phyloP scores from a whole-genome alignment of 2,797 vertebrate genomes.

The Enteromius anoplus region DNA sequence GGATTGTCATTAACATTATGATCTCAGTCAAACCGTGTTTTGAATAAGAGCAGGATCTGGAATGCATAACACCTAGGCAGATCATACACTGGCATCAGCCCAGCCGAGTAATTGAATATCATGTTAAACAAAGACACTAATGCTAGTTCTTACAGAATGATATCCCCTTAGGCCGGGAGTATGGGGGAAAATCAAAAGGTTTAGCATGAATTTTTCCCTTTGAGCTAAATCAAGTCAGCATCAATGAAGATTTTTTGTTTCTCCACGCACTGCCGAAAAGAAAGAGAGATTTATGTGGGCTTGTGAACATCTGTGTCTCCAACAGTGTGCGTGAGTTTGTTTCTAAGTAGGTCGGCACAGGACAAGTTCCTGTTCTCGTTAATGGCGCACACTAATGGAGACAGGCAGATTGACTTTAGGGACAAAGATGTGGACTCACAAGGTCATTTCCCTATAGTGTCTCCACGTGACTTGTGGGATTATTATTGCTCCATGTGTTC shows the following conservation, averaged over 20 bases:
- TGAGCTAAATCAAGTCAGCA: constrained; percentile 40
- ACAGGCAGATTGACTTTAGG: constrained; percentile 50
- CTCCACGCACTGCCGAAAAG: constrained; percentile 28
- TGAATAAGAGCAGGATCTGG: not conserved
- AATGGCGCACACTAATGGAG: constrained; percentile 55
- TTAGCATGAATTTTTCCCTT: constrained; percentile 26
- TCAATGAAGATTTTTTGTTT: constrained; percentile 42
- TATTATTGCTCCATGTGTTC: not conserved
- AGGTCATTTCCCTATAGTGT: constrained; percentile 14
- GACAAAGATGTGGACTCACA: constrained; percentile 27
- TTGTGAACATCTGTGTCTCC: constrained; percentile 45
- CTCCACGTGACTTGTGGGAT: constrained; percentile 13
- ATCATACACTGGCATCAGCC: constrained; percentile 21
- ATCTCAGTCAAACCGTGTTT: constrained; percentile 17
- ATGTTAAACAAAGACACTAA: constrained; percentile 26
- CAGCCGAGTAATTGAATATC: constrained; percentile 28
- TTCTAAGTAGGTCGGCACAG: constrained; percentile 52
- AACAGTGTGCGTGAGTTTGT: constrained; percentile 58
- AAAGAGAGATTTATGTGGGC: constrained; percentile 33
- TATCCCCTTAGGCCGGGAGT: constrained; percentile 3
- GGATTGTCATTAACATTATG: constrained; percentile 16
- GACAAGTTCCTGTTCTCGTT: constrained; percentile 48
- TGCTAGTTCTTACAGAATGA: constrained; percentile 12
- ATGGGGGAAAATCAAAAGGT: constrained; percentile 22
- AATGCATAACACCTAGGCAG: constrained; percentile 17